Evolutionary conservation across 2,113 vertebrate genomes (phyloP), one percentile per base, ranked within the genome.

Genomic region (Lepidothrix coronata): DNA sequence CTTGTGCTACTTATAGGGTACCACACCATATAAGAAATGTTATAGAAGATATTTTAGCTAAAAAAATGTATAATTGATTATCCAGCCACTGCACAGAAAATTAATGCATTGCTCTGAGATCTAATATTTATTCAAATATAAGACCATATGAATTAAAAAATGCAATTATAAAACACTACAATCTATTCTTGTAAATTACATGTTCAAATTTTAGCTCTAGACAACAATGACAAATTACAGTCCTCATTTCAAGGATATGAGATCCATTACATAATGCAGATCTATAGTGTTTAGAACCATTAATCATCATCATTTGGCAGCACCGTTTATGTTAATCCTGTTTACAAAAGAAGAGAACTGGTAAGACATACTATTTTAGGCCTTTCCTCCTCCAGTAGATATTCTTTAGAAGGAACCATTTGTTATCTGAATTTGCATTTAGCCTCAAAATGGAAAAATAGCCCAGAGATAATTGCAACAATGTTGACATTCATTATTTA

Each of bases 151-250:
- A 95, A 87, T 94, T 85, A 4, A 3, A 93, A 94, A 92, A 92
- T 46, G 70, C 71, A 89, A 94, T 96, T 96, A 96, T 91, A 78
- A 93, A 92, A 5, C 82, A 76, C 75, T 85, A 70, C 48, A 79
- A 86, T 96, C 86, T 95, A 71, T 91, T 97, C 74, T 84, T 94
- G 89, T 70, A 94, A 94, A 95, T 92, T 92, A 83, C 61, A 35
- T 91, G 35, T 79, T 96, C 68, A 89, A 92, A 97, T 96, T 96
- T 94, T 94, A 95, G 81, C 81, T 52, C 67, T 63, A 91, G 63
- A 92, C 54, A 96, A 94, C 88, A 96, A 46, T 95, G 92, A 97
- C 89, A 95, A 97, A 97, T 96, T 93, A 77, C 88, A 95, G 77
- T 88, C 57, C 74, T 95, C 85, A 86, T 89, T 94, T 94, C 81